These are phyloP conservation scores for Danionella cerebrum DNA, from an alignment of 2,113 vertebrate species.

Conservation along the genomic window DNA sequence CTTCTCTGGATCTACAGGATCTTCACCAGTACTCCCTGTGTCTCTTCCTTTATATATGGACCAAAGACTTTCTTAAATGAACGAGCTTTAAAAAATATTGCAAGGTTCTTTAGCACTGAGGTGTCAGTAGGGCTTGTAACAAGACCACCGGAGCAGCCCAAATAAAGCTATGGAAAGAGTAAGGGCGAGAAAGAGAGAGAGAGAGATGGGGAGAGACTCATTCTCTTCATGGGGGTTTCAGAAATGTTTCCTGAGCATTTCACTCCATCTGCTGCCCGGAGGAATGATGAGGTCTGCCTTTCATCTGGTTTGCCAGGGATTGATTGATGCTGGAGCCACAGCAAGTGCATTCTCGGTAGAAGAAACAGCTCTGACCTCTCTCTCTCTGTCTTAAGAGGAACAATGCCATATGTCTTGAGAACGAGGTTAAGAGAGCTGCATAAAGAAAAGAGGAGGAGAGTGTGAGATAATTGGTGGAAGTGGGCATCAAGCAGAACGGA, in stretches of 20 bases:
- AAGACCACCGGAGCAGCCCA: background rate
- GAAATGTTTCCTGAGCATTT: too few species aligned
- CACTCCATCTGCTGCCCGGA: conserved; percentile 7
- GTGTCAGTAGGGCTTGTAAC: background rate
- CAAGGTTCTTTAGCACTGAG: too few species aligned
- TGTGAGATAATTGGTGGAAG: background rate
- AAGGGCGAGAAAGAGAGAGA: conserved; percentile 7
- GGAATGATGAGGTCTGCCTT: conserved; percentile 32
- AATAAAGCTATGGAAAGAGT: background rate
- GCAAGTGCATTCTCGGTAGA: background rate
- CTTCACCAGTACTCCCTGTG: too few species aligned
- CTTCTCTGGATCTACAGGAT: too few species aligned
- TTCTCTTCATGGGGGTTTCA: too few species aligned
- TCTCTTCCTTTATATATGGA: too few species aligned
- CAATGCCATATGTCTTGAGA: background rate
- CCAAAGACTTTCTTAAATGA: too few species aligned
- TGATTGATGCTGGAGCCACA: conserved; percentile 10
- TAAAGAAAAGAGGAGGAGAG: background rate
- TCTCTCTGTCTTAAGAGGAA: background rate
- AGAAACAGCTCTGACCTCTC: background rate
- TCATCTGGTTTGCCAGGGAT: conserved; percentile 34
- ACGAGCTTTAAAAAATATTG: too few species aligned
- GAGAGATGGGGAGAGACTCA: background rate
- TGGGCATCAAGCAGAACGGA: background rate
- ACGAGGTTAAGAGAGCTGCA: background rate